A percentile compares a stretch with the other conserved stretches of the same genome.
Conservation (phyloP, 2,113 vertebrate genomes). For the Butorides virescens region DNA sequence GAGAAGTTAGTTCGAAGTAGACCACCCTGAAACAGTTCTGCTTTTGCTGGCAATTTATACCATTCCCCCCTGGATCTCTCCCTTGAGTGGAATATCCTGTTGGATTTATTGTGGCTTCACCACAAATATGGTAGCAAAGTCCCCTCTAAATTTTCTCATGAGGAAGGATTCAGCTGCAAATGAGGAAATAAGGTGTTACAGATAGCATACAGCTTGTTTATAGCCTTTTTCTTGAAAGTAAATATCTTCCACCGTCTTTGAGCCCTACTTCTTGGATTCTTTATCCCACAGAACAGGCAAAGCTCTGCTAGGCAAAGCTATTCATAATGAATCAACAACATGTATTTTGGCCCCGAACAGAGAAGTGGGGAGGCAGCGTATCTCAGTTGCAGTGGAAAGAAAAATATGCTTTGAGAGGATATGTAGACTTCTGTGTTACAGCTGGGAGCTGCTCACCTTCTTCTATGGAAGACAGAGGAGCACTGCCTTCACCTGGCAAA, state of each 20-base stretch:
- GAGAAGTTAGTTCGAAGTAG: conserved; percentile 3
- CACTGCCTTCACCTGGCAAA: neutral
- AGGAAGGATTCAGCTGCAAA: neutral
- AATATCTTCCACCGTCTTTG: neutral
- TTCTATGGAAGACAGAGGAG: neutral
- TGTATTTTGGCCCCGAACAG: neutral
- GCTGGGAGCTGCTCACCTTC: neutral
- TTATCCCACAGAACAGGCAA: neutral
- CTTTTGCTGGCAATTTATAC: conserved; percentile 52
- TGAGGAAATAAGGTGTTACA: conserved; percentile 33
- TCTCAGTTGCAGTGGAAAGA: neutral
- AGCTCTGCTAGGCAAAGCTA: neutral
- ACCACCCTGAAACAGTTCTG: conserved; percentile 55
- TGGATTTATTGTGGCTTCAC: conserved; percentile 47
- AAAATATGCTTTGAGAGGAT: conserved; percentile 1
- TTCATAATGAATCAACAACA: neutral
- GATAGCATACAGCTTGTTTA: neutral
- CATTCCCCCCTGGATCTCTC: neutral
- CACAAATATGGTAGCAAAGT: conserved; percentile 3
- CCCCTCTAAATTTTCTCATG: neutral
- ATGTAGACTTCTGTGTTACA: neutral
- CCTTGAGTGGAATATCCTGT: conserved; percentile 28
- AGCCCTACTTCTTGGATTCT: neutral
- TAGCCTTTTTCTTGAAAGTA: neutral
- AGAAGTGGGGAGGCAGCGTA: neutral